phyloP scores from a whole-genome alignment of 2,888 invertebrate species.

The Ernsta delagoae region DNA sequence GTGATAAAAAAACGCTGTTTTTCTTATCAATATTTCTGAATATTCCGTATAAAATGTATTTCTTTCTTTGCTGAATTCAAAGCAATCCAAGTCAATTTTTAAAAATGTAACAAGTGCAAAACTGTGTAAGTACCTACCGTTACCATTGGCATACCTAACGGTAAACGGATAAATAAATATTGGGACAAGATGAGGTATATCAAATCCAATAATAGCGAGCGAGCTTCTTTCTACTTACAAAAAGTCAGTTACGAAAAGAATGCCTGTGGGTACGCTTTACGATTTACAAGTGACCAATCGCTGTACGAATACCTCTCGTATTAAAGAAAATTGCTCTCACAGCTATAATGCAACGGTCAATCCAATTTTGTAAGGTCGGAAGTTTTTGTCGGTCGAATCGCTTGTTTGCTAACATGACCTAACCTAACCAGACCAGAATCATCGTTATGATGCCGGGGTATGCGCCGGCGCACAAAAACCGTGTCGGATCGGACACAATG shows the following conservation, averaged over 20 bases:
- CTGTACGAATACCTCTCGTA: conserved; percentile 24
- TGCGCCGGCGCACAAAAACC: conserved; percentile 67
- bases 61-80: neutral
- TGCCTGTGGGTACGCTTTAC: conserved; percentile 10
- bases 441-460: conserved; percentile 58
- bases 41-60: no score
- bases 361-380: conserved; percentile 39
- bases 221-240: conserved; percentile 14
- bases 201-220: conserved; percentile 17
- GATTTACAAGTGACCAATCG: conserved; percentile 16
- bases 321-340: conserved; percentile 33
- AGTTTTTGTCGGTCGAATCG: conserved; percentile 33
- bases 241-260: conserved; percentile 35
- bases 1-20: no score
- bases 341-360: conserved; percentile 38
- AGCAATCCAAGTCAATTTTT: conserved; percentile 1
- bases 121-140: conserved; percentile 8
- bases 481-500: conserved; percentile 72
- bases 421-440: conserved; percentile 50
- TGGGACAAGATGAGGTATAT: conserved; percentile 20
- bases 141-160: conserved; percentile 4
- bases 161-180: conserved; percentile 17
- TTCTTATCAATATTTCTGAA: no score
- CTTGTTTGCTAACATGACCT: conserved; percentile 49
- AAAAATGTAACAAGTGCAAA: conserved; percentile 5